Evolutionary conservation across 2,113 vertebrate species (phyloP).

Genomic region (Lucifuga dentata): DNA sequence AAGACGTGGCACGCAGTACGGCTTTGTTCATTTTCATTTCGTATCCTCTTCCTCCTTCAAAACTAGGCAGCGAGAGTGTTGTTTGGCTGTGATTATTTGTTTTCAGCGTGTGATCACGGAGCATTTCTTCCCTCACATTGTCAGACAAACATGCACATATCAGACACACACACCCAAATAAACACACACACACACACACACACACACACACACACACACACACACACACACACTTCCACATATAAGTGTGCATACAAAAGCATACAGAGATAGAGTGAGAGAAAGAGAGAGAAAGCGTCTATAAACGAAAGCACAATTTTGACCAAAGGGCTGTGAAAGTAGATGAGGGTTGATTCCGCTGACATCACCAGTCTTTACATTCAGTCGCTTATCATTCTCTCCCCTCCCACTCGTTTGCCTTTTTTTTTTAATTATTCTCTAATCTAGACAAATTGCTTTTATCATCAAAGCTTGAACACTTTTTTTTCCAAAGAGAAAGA

Average conservation of each 20-base stretch:
- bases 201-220: neutral
- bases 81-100: conserved; percentile 53
- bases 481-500: conserved; percentile 39
- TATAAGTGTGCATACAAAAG: no score
- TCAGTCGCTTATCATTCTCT: conserved; percentile 36
- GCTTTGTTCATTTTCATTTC: conserved; percentile 15
- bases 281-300: conserved; percentile 7
- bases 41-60: neutral
- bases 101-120: conserved; percentile 35
- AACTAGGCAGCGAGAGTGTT: conserved; percentile 44
- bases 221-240: conserved; percentile 8
- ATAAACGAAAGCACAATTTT: neutral
- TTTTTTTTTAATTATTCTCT: conserved; percentile 24
- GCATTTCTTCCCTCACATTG: conserved; percentile 41
- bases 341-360: neutral
- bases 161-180: neutral
- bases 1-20: neutral
- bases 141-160: conserved; percentile 4
- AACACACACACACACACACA: conserved; percentile 21
- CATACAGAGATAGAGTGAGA: conserved; percentile 11
- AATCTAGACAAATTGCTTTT: conserved; percentile 38
- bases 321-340: neutral
- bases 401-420: neutral
- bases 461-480: conserved; percentile 24
- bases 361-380: neutral